Evolutionary conservation across 2,797 vertebrate genomes (phyloP).

Genomic region (Melanotaenia nigrans): DNA sequence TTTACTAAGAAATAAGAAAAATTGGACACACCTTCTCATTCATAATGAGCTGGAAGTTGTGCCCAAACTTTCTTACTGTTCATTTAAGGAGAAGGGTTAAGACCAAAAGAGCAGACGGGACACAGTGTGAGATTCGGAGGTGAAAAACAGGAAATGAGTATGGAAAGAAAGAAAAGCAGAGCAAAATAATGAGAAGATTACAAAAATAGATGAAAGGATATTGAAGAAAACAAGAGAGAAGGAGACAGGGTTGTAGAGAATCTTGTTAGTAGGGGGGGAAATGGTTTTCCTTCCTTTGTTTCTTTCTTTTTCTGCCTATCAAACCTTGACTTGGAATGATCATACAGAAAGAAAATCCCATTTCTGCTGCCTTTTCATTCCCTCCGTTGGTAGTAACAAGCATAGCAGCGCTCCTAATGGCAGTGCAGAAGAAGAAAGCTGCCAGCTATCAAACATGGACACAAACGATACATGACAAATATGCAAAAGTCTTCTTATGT

Average conservation of each 20-base stretch:
- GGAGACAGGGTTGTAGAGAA: background rate
- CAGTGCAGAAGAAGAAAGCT: slow-evolving; percentile 3
- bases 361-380: slow-evolving; percentile 1
- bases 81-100: background rate
- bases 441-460: slow-evolving; percentile 11
- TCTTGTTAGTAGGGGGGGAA: background rate
- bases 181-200: background rate
- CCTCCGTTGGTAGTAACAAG: background rate
- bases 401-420: background rate
- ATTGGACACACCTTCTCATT: background rate
- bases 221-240: slow-evolving; percentile 10
- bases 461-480: slow-evolving; percentile 6
- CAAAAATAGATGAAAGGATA: background rate
- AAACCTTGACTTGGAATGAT: background rate
- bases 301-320: background rate
- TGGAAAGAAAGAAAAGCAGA: slow-evolving; percentile 3
- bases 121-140: background rate
- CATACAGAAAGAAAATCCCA: background rate
- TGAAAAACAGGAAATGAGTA: slow-evolving; percentile 24
- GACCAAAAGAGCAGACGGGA: background rate
- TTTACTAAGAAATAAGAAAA: background rate
- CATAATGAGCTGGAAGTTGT: background rate
- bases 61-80: background rate
- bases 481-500: background rate
- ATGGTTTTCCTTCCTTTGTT: background rate